Evolutionary conservation across 2,797 vertebrate genomes (phyloP).

Genomic region (Novumbra hubbsi): DNA sequence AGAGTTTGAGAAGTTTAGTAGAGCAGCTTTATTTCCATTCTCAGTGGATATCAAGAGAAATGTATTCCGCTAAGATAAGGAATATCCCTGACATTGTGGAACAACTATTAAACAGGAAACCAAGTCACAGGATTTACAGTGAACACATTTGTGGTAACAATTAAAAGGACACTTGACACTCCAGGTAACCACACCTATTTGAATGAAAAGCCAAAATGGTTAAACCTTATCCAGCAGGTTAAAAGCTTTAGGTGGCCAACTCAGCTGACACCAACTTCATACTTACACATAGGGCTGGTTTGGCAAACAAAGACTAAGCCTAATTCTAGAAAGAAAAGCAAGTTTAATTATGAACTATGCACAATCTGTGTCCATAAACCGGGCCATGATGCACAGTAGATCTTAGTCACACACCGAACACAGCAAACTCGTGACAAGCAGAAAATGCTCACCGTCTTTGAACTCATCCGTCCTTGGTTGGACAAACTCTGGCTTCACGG

Average conservation of each 20-base stretch:
- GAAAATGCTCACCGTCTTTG: conserved; percentile 83
- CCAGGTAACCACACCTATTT: neutral
- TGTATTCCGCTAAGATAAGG: neutral
- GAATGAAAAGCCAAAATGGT: neutral
- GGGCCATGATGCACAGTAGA: neutral
- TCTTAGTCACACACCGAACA: neutral
- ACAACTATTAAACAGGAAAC: neutral
- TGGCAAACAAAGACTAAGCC: too few relatives aligned
- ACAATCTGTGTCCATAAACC: too few relatives aligned
- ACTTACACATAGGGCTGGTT: too few relatives aligned
- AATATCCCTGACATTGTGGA: neutral
- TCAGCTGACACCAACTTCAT: neutral
- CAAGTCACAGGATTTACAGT: neutral
- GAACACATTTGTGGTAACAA: neutral
- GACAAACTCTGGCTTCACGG: conserved; percentile 94
- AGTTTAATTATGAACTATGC: too few relatives aligned
- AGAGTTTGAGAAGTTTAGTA: neutral
- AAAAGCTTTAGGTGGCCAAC: neutral
- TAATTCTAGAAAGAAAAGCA: too few relatives aligned
- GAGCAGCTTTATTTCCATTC: neutral
- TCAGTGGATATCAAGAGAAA: neutral
- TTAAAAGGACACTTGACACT: neutral
- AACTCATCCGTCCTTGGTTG: conserved; percentile 92
- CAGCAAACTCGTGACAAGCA: neutral
- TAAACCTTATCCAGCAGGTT: conserved; percentile 9